Base-by-base conservation (phyloP, 2,797 vertebrate genomes). In the Phrynocephalus forsythii region DNA sequence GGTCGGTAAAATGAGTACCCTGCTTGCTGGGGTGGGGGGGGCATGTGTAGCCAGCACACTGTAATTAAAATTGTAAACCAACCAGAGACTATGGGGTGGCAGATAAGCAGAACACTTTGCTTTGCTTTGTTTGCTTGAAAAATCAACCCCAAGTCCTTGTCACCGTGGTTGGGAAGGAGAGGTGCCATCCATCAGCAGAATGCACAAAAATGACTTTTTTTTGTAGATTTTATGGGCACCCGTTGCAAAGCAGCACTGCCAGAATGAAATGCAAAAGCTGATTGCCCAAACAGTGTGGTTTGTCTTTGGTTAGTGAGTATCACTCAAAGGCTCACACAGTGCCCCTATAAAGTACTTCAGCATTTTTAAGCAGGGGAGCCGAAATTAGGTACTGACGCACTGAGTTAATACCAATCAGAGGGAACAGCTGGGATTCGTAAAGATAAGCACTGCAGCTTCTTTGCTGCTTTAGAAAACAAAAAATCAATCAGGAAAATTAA, bases 221-320 rank as follows among this genome's bases (percentile, higher is more conserved):
- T 5, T 26, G 4, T 13, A 82, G 67, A 44, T 26, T 52, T 33
- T 48, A 6, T 18, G 3, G n/a, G 30, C 24, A 18, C 15, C 30
- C 11, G 20, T 52, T 24, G 48, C 10, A 85, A 78, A 66, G 38
- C 6, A 67, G 26, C 44, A 38, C 9, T 66, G 20, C 6, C 13
- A 56, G 52, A 56, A 22, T 30, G 26, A 85, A 28, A 24, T 15
- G n/a, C 18, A 52, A 11, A 79, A 18, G n/a, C 48, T 24, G 50
- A 48, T 10, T 20, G 18, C 1, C 0, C 28, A n/a, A 0, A 7
- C 33, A 68, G 1, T 2, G 5, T 3, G 4, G n/a, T 15, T 5
- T 30, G 52, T 33, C 28, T 50, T 50, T 18, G 26, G 38, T 33
- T 66, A 66, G 52, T 56, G 13, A 56, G 52, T 56, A 56, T 56